These are phyloP conservation scores for Gymnothorax javanicus DNA, from an alignment of 2,797 vertebrate genomes.

Conservation along the genomic window DNA sequence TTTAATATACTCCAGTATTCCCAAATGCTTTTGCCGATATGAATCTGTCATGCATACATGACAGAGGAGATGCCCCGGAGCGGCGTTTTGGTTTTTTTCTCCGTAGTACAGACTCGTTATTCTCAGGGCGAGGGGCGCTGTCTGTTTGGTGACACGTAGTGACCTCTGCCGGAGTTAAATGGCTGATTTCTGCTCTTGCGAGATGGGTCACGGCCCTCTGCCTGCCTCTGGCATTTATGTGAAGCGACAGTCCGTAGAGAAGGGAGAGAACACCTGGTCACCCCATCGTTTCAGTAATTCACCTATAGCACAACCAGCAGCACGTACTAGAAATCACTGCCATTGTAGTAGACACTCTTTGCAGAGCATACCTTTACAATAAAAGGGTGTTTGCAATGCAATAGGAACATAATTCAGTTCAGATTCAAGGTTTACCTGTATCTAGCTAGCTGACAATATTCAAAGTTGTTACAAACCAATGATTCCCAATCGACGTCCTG, in stretches of 20 bases:
- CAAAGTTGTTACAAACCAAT: too few species aligned
- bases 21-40: neutral
- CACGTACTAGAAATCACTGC: neutral
- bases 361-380: neutral
- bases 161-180: conserved; percentile 2
- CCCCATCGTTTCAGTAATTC: neutral
- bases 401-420: neutral
- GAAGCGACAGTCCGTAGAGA: neutral
- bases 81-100: neutral
- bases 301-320: neutral
- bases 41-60: neutral
- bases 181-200: neutral
- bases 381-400: neutral
- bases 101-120: neutral
- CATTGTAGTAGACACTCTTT: neutral
- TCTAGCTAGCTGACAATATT: too few species aligned
- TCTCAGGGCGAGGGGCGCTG: neutral
- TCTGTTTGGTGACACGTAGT: conserved; percentile 11
- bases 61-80: neutral
- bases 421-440: neutral
- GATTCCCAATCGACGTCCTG: too few species aligned
- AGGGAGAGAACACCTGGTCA: neutral
- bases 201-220: neutral
- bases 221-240: conserved; percentile 9
- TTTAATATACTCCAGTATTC: neutral